Evolutionary conservation across 1,140 invertebrate genomes (phyloP), one percentile per base, ranked within the genome.

Genomic region (Sipha flava): DNA sequence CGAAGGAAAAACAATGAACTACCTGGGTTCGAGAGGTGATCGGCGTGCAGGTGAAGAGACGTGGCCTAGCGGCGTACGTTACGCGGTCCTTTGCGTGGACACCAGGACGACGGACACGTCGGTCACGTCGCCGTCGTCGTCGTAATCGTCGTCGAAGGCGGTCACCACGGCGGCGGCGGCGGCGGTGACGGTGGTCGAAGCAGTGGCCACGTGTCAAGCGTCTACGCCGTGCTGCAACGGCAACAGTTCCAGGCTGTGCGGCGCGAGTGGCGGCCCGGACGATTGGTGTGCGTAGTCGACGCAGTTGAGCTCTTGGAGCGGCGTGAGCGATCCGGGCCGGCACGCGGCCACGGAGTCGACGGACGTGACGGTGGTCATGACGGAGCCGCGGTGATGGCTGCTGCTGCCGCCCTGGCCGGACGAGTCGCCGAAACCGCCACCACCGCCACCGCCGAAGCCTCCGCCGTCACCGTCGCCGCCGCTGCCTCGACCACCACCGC

Each of bases 211-310:
- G 85, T 94, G 92, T 6, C n/a, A n/a, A 92, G 91, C 3, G 92
- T 92, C 4, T 92, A 94, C 5, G 92, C 92, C 85, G 94, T 94
- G 12, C 92, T 94, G 68, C 90, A 90, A 52, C 90, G 81, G 89
- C 88, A 73, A 89, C 85, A 86, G 88, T 85, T 68, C 88, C 64
- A 9, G 83, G 82, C 14, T 82, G 81, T 23, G 72, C 34, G 59
- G 66, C 7, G 68, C 1, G 26, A 66, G 66, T 0, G 79, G 83
- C 9, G 80, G 75, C 14, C 83, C 83, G 21, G 59, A 14, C 45
- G n/a, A n/a, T n/a, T n/a, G n/a, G n/a, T n/a, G n/a, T n/a, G 81
- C 81, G 40, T 83, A 83, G 21, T 75, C 77, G 47, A 81, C 88
- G 2, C 93, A 93, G 80, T 91, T 89, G 84, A 92, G 87, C 72